Conservation (phyloP, 1,140 invertebrate species). For the Adelges cooleyi region DNA sequence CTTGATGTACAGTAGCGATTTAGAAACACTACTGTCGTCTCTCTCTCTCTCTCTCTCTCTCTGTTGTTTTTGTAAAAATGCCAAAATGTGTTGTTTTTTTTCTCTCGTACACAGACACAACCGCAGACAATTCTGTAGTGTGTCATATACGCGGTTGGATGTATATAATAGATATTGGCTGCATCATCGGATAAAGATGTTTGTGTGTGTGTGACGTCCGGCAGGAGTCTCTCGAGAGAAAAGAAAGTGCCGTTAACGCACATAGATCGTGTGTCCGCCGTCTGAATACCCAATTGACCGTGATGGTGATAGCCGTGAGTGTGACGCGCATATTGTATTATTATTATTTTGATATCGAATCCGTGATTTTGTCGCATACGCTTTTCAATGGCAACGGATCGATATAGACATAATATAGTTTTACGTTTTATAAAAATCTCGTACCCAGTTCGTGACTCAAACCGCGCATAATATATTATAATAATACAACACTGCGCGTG, state of each 20-base stretch:
- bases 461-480: too few species aligned
- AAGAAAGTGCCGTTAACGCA: slow-evolving; percentile 27
- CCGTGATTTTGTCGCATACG: not conserved
- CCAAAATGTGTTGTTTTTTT: not conserved
- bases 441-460: too few species aligned
- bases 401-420: too few species aligned
- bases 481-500: too few species aligned
- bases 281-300: slow-evolving; percentile 21
- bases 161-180: not conserved
- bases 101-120: too few species aligned
- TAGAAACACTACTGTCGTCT: not conserved
- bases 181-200: not conserved
- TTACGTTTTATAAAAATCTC: too few species aligned
- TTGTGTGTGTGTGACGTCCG: not conserved
- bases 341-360: not conserved
- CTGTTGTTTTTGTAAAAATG: not conserved
- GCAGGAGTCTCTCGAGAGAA: not conserved
- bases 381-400: too few species aligned
- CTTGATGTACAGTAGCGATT: not conserved
- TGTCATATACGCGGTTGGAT: not conserved
- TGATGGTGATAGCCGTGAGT: not conserved
- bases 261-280: not conserved
- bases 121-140: too few species aligned
- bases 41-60: not conserved
- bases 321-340: slow-evolving; percentile 16